Base-by-base conservation (phyloP, 2,888 invertebrate genomes). In the Polydrusus cervinus region DNA sequence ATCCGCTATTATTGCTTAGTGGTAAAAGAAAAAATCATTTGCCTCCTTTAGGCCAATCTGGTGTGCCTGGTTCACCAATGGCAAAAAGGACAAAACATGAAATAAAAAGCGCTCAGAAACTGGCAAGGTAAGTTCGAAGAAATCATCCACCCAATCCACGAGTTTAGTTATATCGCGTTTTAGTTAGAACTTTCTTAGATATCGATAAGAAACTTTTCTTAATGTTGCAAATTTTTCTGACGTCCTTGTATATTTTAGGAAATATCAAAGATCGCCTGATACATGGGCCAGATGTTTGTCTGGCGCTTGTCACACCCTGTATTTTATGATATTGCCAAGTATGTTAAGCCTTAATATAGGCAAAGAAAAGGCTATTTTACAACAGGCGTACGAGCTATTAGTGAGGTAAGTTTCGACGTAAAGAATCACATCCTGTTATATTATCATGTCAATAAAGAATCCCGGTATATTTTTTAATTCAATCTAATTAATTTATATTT, bases 301-400 rank as follows among this genome's bases (percentile, higher is more conserved):
- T 8, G 94, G 95, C 45, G 94, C 96, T 1, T 96, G 96, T 84
- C 96, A 95, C 85, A 96, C 98, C 45, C 90, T 99, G 30, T 99
- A 99, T 93, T 99, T 99, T 87, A 92, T 99, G 82, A 94, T 97
- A 81, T 89, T 99, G 79, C 99, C 99, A 20, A 95, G 98, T 87
- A 94, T 93, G 89, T 91, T 92, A 82, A 90, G 89, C 84, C 88
- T 91, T 85, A 91, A 89, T 80, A 89, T 92, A 1, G 94, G 94
- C 76, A 94, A 93, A 84, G 93, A 94, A 81, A 93, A 94, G 79
- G 92, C 94, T 1, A 90, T 92, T 0, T 86, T 98, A 61, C 91
- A 94, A 62, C 89, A 92, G 72, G 97, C 97, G 0, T 97, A 95
- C 84, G 95, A 97, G 83, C 88, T 98, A 64, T 89, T 99, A 51